Base-by-base conservation (phyloP, 2,113 vertebrate genomes). In the Anarhynchus alexandrinus region DNA sequence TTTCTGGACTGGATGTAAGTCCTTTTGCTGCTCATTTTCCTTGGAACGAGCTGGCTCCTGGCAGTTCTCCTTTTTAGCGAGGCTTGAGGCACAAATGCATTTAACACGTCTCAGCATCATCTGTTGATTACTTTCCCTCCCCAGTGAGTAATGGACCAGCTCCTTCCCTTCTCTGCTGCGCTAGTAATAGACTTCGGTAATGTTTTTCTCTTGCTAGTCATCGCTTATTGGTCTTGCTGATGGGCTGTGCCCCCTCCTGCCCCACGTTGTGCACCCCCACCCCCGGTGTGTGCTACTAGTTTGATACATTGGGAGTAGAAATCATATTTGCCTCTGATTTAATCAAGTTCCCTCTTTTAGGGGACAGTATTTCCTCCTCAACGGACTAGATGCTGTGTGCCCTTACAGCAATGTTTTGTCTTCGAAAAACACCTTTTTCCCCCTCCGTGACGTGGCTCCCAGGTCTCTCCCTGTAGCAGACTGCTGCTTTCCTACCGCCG, bases 391-490 rank as follows among this genome's bases (percentile, higher is more conserved):
- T 38, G 69, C 40, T 80, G 38, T 14, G 80, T 54, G 51, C 40
- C 32, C 47, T 21, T 30, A 7, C 0, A 16, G 27, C 0, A 5
- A 10, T 13, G 12, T 6, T 47, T 17, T 15, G 10, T 11, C 80
- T n/a, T 36, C 12, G 59, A 38, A 43, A 34, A 73, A 38, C 4
- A 34, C 8, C 7, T 6, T 14, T 36, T 17, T 1, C 0, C 1
- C 5, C 6, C 20, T 5, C 14, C 2, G 0, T 32, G 42, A 13
- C 34, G 45, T 27, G 47, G 40, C 13, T 70, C 61, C 54, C 78
- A 45, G 12, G 8, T 21, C 72, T 29, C 51, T 78, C n/a, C 20
- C 32, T 1, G 4, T 15, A 12, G 49, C 27, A 7, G 1, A 36
- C 23, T 58, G 64, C 30, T 27, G 64, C 30, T 23, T 43, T 27